Evolutionary conservation across 23 tunicate genomes (phyloP), one percentile per base, ranked within the genome.

Genomic region (Trididemnum miniatum): DNA sequence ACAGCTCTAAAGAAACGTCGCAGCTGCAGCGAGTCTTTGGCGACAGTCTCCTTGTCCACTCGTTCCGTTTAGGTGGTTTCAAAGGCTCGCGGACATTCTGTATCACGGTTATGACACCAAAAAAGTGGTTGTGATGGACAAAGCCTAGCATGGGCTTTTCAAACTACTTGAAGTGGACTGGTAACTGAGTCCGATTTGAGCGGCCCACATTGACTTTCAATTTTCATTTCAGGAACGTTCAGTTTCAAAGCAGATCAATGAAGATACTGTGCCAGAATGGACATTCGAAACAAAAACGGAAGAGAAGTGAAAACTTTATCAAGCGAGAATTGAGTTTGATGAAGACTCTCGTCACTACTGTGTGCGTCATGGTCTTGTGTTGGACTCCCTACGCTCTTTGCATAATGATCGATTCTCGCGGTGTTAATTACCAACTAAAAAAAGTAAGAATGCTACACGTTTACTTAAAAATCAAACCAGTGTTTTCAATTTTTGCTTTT

Each of bases 361-460:
- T 86, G 54, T 35, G 71, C 23, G 90, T 57, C 18, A 79, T 79
- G 35, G 23, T 71, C 23, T 0, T 86, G 18, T 86, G 84, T 62
- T 86, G 90, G 90, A 52, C 79, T n/a, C 90, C 90, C 29, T 86
- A 79, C 51, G 77, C 72, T 23, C 39, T 79, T 1, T 54, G 57
- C 40, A 80, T 86, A n/a, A 60, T 86, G 12, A 54, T 86, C 24
- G 90, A 71, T 35, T 64, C 80, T 1, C 24, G n/a, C 32, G 57
- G 54, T 27, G 34, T 86, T 1, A 38, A 84, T 35, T 44, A 76
- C 1, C 79, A 66, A 38, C 24, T 80, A n/a, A 65, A 80, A 65
- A 80, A 80, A 62, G 84, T 80, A 1, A 64, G 75, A 4, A 7
- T n/a, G n/a, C n/a, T n/a, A n/a, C n/a, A n/a, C n/a, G n/a, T n/a